A percentile compares a stretch with the other conserved stretches of the same genome.
Evolutionary conservation across 1,140 invertebrate species (phyloP).

Genomic region (Neuroterus valhalla): DNA sequence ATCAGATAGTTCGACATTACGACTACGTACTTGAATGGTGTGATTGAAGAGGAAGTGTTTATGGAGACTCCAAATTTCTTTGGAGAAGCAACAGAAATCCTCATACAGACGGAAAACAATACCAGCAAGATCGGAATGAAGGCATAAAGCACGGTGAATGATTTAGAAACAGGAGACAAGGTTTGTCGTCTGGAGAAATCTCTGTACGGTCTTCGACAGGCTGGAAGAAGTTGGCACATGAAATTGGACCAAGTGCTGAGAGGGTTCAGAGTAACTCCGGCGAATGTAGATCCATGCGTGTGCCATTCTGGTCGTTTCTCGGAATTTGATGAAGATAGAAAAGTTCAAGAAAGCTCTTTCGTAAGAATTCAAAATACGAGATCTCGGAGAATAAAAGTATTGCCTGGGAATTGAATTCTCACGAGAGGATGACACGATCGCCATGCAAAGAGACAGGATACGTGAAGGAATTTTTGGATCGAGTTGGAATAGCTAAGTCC

Average conservation of each 20-base stretch:
- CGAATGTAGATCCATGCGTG: neutral
- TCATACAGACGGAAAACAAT: neutral
- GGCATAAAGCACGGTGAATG: neutral
- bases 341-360: constrained; percentile 30
- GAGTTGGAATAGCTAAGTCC: neutral
- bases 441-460: neutral
- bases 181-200: no score
- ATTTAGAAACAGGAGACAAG: no score
- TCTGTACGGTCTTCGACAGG: no score
- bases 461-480: neutral
- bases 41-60: no score
- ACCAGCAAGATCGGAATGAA: neutral
- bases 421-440: neutral
- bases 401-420: constrained; percentile 39
- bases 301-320: neutral
- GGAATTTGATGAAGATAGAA: constrained; percentile 34
- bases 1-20: constrained; percentile 55
- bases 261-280: neutral
- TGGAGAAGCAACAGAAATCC: neutral
- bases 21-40: no score
- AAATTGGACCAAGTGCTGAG: neutral
- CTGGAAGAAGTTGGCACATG: no score
- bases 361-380: no score
- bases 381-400: no score
- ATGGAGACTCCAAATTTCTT: constrained; percentile 40